These are phyloP conservation scores for Drosophila hamatofila DNA, from an alignment of 2,888 invertebrate species.

Conservation along the genomic window DNA sequence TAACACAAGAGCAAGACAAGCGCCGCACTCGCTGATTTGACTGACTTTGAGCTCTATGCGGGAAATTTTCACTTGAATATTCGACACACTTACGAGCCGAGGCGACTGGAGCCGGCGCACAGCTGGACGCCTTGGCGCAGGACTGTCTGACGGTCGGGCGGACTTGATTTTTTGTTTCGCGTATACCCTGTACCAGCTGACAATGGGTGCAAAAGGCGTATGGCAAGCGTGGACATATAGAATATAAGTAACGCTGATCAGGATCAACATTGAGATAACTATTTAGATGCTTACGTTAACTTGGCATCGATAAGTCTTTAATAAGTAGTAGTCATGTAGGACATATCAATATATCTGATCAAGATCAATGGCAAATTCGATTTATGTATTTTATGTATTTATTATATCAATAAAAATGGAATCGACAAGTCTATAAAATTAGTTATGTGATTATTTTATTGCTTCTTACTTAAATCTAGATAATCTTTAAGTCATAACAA, in stretches of 20 bases:
- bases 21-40: constrained; percentile 67
- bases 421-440: not conserved
- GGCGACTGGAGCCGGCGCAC: constrained; percentile 48
- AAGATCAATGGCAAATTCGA: not conserved
- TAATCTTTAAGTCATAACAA: too few relatives aligned
- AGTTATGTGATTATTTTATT: too few relatives aligned
- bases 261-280: not conserved
- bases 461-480: too few relatives aligned
- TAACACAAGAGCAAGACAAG: constrained; percentile 48
- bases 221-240: too few relatives aligned
- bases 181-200: not conserved
- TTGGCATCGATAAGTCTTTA: not conserved
- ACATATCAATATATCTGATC: not conserved
- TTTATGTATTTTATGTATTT: not conserved
- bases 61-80: constrained; percentile 79
- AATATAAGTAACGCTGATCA: too few relatives aligned
- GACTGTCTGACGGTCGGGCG: constrained; percentile 42
- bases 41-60: constrained; percentile 58
- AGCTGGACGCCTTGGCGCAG: constrained; percentile 71
- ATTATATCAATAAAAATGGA: not conserved
- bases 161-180: constrained; percentile 13
- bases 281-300: too few relatives aligned
- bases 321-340: not conserved
- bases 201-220: too few relatives aligned
- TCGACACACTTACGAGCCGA: constrained; percentile 70